phyloP scores from a whole-genome alignment of 2,888 invertebrate species.

The Idaea biselata region DNA sequence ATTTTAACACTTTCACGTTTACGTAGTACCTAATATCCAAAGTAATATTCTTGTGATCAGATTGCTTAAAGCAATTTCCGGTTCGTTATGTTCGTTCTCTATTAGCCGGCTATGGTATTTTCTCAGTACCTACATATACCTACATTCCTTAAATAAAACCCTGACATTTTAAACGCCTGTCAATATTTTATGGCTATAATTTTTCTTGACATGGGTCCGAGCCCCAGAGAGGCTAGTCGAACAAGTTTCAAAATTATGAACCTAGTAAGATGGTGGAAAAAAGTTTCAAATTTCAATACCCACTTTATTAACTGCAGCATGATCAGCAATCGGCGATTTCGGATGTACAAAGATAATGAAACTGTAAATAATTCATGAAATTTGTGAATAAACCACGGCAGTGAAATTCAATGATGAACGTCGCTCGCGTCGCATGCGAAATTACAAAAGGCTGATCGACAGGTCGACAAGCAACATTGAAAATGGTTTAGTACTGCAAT shows the following conservation, averaged over 20 bases:
- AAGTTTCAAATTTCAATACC: not conserved
- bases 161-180: not conserved
- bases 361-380: not conserved
- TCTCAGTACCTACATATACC: not conserved
- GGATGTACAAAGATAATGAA: not conserved
- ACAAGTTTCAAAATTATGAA: not conserved
- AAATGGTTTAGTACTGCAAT: not conserved
- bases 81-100: not conserved
- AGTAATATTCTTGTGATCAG: slow-evolving; percentile 1
- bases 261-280: not conserved
- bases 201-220: not conserved
- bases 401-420: not conserved
- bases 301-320: not conserved
- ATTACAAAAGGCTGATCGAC: not conserved
- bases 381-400: not conserved
- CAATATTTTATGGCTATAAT: not conserved
- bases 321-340: not conserved
- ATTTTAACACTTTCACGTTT: not conserved
- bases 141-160: not conserved
- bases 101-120: not conserved
- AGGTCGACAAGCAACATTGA: not conserved
- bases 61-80: not conserved
- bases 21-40: not conserved
- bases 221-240: not conserved
- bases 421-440: not conserved